Evolutionary conservation across 2,888 invertebrate species (phyloP).

Genomic region (Lasioglossum morio): DNA sequence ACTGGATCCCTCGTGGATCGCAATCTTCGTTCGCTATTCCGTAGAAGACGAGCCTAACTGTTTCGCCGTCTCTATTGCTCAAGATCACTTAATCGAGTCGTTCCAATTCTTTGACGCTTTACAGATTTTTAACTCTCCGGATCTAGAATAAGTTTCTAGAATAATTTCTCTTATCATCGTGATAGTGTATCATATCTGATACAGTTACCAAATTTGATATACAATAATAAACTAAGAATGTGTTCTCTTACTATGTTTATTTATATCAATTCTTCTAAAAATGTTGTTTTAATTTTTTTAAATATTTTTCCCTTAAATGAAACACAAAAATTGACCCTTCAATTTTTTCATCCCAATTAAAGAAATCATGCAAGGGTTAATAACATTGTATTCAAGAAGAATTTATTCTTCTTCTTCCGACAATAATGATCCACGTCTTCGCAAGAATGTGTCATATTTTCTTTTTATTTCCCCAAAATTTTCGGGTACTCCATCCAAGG

Average conservation of each 20-base stretch:
- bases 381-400: too few species aligned
- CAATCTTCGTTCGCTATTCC: neutral
- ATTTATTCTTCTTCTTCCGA: neutral
- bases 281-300: too few species aligned
- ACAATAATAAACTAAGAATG: too few species aligned
- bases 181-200: too few species aligned
- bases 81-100: neutral
- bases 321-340: too few species aligned
- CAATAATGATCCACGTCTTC: neutral
- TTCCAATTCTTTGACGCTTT: too few species aligned
- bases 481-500: neutral
- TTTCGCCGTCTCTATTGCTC: neutral
- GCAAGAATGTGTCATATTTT: neutral
- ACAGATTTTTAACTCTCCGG: too few species aligned
- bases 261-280: too few species aligned
- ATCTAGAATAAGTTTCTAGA: neutral
- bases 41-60: neutral
- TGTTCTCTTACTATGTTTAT: too few species aligned
- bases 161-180: neutral
- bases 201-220: too few species aligned
- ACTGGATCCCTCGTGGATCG: neutral
- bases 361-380: neutral
- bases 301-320: too few species aligned
- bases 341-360: too few species aligned
- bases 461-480: neutral